Evolutionary conservation across 2,797 vertebrate species (phyloP).

Genomic region (Sebastes ruberrimus): DNA sequence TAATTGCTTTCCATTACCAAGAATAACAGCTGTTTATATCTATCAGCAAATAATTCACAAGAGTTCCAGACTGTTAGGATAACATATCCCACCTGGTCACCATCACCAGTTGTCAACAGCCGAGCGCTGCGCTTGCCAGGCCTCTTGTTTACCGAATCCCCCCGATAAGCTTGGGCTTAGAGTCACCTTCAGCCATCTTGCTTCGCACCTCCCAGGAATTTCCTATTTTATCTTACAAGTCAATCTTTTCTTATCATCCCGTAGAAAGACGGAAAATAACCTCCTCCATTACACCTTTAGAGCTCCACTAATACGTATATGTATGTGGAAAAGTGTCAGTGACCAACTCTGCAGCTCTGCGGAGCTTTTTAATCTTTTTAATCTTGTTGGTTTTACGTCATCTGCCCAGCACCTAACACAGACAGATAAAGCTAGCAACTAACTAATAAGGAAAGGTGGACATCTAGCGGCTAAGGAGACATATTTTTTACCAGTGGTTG

Average conservation of each 20-base stretch:
- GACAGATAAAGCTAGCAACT: too few relatives aligned
- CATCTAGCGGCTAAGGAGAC: accelerated
- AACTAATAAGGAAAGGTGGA: too few relatives aligned
- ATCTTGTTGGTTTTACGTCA: too few relatives aligned
- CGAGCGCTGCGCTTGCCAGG: slow-evolving; percentile 86
- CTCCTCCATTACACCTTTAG: not conserved
- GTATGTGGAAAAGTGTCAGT: too few relatives aligned
- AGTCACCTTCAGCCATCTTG: slow-evolving; percentile 94
- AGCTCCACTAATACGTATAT: not conserved
- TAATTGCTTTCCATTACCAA: slow-evolving; percentile 99
- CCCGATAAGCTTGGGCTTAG: slow-evolving; percentile 69
- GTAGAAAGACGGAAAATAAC: not conserved
- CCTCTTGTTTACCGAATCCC: slow-evolving; percentile 84
- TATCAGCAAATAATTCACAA: slow-evolving; percentile 99
- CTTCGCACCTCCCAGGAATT: slow-evolving; percentile 57
- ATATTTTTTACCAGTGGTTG: too few relatives aligned
- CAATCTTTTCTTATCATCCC: not conserved
- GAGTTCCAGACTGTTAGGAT: slow-evolving; percentile 98
- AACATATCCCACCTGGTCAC: slow-evolving; percentile 99
- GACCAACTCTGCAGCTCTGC: too few relatives aligned
- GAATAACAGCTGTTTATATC: slow-evolving; percentile 99
- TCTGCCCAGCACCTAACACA: too few relatives aligned
- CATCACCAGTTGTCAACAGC: slow-evolving; percentile 91
- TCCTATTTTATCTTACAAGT: not conserved
- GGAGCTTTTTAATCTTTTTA: too few relatives aligned